Percentiles rank a stretch among this genome's conserved stretches.
phyloP scores from a whole-genome alignment of 2,113 vertebrate species.

The Sorex fumeus region DNA sequence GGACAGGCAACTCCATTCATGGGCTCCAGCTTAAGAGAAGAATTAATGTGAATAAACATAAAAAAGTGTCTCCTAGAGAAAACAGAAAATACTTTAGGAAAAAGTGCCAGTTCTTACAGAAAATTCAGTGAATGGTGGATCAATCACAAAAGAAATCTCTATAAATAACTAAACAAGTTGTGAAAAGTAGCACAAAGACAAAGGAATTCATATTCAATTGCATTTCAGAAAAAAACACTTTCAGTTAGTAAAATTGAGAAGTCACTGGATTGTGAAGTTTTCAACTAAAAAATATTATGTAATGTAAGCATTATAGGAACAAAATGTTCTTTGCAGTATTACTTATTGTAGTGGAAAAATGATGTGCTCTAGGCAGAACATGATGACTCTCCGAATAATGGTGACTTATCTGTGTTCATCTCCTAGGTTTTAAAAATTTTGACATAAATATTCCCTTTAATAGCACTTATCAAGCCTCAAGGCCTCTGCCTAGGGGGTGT shows the following conservation, averaged over 20 bases:
- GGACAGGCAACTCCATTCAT: background rate
- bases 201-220: background rate
- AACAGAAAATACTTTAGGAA: conserved; percentile 27
- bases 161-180: background rate
- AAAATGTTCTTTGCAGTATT: background rate
- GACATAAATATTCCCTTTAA: background rate
- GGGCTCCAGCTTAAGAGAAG: background rate
- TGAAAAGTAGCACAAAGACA: background rate
- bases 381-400: background rate
- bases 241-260: background rate
- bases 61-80: background rate
- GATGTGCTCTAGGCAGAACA: background rate
- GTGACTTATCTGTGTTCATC: too few relatives aligned
- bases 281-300: background rate
- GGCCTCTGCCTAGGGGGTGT: background rate
- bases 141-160: background rate
- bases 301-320: background rate
- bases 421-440: background rate
- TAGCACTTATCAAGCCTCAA: background rate
- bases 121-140: background rate
- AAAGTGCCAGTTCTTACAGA: background rate
- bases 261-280: background rate
- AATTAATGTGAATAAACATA: background rate
- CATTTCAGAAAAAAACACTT: background rate
- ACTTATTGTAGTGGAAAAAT: background rate